Percentiles rank a stretch among this genome's conserved stretches.
Evolutionary conservation across 2,888 invertebrate genomes (phyloP).

Genomic region (Brachynemurus nebulosus): DNA sequence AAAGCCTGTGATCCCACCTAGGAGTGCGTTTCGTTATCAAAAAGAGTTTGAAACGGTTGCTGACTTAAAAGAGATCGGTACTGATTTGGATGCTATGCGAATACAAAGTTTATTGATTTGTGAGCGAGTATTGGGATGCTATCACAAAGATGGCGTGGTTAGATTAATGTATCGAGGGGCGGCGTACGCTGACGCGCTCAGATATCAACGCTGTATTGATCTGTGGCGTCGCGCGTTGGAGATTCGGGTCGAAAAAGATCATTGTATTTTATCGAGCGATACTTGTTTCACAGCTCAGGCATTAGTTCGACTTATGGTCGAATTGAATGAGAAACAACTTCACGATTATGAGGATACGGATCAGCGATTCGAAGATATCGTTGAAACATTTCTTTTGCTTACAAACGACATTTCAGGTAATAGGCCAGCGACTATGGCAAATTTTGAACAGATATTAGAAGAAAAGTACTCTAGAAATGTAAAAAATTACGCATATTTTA

Average conservation of each 20-base stretch:
- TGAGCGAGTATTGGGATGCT: slow-evolving; percentile 70
- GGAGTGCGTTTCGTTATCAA: slow-evolving; percentile 49
- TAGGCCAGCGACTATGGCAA: no score
- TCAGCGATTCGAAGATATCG: slow-evolving; percentile 53
- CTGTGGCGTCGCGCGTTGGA: slow-evolving; percentile 75
- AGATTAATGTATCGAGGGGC: slow-evolving; percentile 45
- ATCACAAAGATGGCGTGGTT: slow-evolving; percentile 66
- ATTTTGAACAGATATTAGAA: no score
- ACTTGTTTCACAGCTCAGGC: slow-evolving; percentile 80
- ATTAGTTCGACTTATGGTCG: slow-evolving; percentile 69
- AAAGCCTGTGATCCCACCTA: slow-evolving; percentile 37
- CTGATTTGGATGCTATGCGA: slow-evolving; percentile 74
- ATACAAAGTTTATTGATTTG: slow-evolving; percentile 79
- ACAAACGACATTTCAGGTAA: slow-evolving; percentile 44
- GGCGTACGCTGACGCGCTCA: slow-evolving; percentile 54
- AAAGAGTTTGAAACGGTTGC: slow-evolving; percentile 58
- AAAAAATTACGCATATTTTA: no score
- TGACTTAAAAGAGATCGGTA: slow-evolving; percentile 57
- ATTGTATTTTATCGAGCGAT: slow-evolving; percentile 63
- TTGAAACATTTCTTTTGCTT: slow-evolving; percentile 52
- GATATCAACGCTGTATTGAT: slow-evolving; percentile 73
- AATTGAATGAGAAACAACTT: slow-evolving; percentile 45
- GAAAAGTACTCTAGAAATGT: no score
- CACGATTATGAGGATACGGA: slow-evolving; percentile 35
- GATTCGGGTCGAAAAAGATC: slow-evolving; percentile 56